Evolutionary conservation across 2,113 vertebrate genomes (phyloP), one percentile per base, ranked within the genome.

Genomic region (Rhizomys pruinosus): DNA sequence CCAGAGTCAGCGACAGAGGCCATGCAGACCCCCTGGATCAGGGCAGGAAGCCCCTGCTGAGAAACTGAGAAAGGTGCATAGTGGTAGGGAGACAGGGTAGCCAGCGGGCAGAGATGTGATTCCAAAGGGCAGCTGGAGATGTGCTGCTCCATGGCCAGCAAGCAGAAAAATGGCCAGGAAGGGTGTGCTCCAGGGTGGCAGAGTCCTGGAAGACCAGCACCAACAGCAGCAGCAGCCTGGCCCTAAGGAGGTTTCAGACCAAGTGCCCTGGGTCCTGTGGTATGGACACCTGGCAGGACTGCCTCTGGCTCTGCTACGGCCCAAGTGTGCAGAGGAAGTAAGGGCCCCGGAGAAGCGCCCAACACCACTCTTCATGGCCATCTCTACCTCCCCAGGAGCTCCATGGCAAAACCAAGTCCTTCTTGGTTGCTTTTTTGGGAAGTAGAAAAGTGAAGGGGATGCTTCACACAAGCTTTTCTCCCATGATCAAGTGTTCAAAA

Each of bases 401-500:
- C 59, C 64, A 57, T 69, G 88, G 39, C 27, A 42, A 78, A 79
- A 71, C n/a, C n/a, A 87, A 61, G 59, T 27, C 44, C 42, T 47
- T 79, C 87, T 68, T 13, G 66, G 61, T 79, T 66, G 42, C 20
- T 72, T 78, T 87, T 34, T 4, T 0, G 82, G 59, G 59, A 78
- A 34, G 61, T 44, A 68, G 71, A 72, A 74, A 78, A 52, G 85
- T 44, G 44, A 89, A 69, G 57, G 59, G 57, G 29, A 73, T 23
- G 89, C 84, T 93, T 95, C 87, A 79, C 89, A 95, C 88, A 94
- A 96, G 84, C 78, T 82, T 78, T 93, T 81, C 37, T 85, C 91
- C 68, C 92, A 97, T 94, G 95, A 89, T 95, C 97, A 95, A 96
- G 76, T 93, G 88, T 92, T 84, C 89, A 95, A 96, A 96, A 95